Conservation (phyloP, 2,888 invertebrate genomes). For the Thereva unica region DNA sequence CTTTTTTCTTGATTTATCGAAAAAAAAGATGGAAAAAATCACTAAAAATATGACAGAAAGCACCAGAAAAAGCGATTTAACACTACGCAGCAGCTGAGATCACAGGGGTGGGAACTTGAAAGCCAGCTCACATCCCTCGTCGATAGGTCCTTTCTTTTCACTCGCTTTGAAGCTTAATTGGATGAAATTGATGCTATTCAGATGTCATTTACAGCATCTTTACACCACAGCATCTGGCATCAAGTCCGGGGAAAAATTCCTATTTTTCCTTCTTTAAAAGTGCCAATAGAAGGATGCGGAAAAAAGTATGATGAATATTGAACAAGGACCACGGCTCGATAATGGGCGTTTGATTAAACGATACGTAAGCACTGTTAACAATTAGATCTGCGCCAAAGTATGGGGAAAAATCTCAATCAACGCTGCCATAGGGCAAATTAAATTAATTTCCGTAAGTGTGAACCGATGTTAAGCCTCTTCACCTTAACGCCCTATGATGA, state of each 20-base stretch:
- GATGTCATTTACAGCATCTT: constrained; percentile 41
- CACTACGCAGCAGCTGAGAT: neutral
- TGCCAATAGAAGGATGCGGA: neutral
- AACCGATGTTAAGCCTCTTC: too few relatives aligned
- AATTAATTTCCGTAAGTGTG: too few relatives aligned
- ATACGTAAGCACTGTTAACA: too few relatives aligned
- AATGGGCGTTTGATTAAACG: too few relatives aligned
- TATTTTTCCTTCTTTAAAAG: constrained; percentile 17
- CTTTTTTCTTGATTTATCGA: constrained; percentile 8
- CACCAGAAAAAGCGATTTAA: too few relatives aligned
- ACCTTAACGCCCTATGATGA: too few relatives aligned
- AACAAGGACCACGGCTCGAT: too few relatives aligned
- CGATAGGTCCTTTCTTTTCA: constrained; percentile 27
- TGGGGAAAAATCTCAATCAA: too few relatives aligned
- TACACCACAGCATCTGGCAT: constrained; percentile 17
- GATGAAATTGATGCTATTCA: constrained; percentile 43
- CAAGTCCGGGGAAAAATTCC: constrained; percentile 15
- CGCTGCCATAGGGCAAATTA: too few relatives aligned
- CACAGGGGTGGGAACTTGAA: constrained; percentile 5
- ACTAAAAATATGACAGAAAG: constrained; percentile 14
- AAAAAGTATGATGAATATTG: neutral
- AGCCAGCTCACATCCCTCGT: constrained; percentile 17
- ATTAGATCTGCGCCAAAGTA: too few relatives aligned
- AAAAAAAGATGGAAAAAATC: constrained; percentile 8
- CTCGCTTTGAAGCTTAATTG: constrained; percentile 39